These are phyloP conservation scores for Sebastiscus albofasciatus DNA, from an alignment of 2,797 vertebrate genomes.

Conservation along the genomic window DNA sequence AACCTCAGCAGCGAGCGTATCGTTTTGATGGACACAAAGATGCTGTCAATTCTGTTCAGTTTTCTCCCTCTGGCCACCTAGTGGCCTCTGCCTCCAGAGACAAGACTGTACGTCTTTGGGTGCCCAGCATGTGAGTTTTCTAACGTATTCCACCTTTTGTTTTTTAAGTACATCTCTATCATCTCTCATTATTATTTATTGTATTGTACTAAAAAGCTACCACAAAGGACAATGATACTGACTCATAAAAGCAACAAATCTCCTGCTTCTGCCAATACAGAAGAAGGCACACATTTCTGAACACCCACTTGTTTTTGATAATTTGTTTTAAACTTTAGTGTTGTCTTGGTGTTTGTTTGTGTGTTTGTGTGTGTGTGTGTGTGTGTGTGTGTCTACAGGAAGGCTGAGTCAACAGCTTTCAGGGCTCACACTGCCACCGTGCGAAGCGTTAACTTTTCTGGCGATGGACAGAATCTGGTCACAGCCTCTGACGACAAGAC, in stretches of 20 bases:
- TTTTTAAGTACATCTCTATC: not conserved
- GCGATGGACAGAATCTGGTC: conserved; percentile 91
- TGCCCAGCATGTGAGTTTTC: conserved; percentile 90
- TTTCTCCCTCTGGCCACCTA: conserved; percentile 95
- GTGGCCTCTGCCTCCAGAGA: conserved; percentile 95
- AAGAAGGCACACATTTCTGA: conserved; percentile 20
- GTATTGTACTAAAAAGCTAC: not conserved
- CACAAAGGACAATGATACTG: conserved; percentile 4
- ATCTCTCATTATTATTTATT: not conserved
- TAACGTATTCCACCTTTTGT: not conserved
- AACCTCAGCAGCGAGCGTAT: conserved; percentile 92
- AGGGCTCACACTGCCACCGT: conserved; percentile 92
- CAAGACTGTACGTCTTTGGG: conserved; percentile 95
- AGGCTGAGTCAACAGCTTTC: conserved; percentile 92
- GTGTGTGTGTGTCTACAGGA: conserved; percentile 75
- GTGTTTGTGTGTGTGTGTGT: accelerated
- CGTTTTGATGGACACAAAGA: conserved; percentile 95
- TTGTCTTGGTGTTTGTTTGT: conserved; percentile 7
- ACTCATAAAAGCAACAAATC: conserved; percentile 30
- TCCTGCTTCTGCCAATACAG: conserved; percentile 1
- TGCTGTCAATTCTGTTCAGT: conserved; percentile 89
- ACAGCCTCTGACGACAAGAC: conserved; percentile 98
- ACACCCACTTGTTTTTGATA: conserved; percentile 7
- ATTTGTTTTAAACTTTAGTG: conserved; percentile 15
- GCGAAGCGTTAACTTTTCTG: conserved; percentile 92